Evolutionary conservation across 2,888 invertebrate genomes (phyloP).

Genomic region (Liodrosophila aerea): DNA sequence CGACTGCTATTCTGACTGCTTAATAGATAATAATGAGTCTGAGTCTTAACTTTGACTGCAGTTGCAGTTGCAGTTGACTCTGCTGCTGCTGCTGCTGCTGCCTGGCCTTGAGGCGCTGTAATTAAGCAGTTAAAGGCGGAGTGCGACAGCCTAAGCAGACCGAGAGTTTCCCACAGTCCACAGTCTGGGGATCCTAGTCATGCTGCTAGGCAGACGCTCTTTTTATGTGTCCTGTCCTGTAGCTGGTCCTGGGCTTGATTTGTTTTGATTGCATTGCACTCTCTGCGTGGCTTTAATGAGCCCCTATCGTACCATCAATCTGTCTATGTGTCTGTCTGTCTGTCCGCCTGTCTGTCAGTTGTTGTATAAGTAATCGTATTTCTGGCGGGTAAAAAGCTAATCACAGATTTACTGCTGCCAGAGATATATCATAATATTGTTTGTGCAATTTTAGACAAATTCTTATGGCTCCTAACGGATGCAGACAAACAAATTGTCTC

Average conservation of each 20-base stretch:
- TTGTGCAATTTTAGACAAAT: constrained; percentile 69
- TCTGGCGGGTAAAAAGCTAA: constrained; percentile 45
- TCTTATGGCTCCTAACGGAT: constrained; percentile 46
- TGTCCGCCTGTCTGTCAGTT: constrained; percentile 19
- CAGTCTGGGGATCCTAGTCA: constrained; percentile 47
- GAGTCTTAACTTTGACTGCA: constrained; percentile 8
- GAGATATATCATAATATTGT: constrained; percentile 67
- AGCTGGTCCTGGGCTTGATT: constrained; percentile 58
- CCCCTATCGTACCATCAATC: constrained; percentile 63
- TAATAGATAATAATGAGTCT: constrained; percentile 77
- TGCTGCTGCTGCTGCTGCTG: constrained; percentile 28
- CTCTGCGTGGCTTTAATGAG: constrained; percentile 75
- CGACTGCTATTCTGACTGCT: constrained; percentile 58
- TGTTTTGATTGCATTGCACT: constrained; percentile 63
- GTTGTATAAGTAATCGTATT: constrained; percentile 18
- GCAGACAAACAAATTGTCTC: constrained; percentile 41
- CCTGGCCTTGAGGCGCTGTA: constrained; percentile 69
- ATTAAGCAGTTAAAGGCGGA: constrained; percentile 76
- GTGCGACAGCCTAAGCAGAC: constrained; percentile 13
- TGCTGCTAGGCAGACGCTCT: constrained; percentile 6
- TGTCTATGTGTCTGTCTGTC: constrained; percentile 23
- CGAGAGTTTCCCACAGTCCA: constrained; percentile 68
- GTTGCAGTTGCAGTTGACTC: constrained; percentile 10
- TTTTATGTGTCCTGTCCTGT: constrained; percentile 64
- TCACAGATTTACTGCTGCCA: constrained; percentile 43